Conservation (phyloP, 92 coral and sea anemone species). For the Paragorgia papillata region DNA sequence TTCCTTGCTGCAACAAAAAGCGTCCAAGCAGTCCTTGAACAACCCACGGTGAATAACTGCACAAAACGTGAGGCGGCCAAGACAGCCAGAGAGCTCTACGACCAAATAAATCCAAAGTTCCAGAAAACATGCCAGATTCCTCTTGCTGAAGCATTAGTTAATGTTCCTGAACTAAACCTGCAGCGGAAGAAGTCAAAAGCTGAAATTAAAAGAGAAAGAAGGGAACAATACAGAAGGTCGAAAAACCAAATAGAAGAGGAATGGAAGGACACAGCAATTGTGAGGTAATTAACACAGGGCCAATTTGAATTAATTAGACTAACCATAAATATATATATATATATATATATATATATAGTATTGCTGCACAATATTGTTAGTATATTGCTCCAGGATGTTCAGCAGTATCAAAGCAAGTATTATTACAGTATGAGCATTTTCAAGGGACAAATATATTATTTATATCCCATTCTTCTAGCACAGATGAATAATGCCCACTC, state of each 20-base stretch:
- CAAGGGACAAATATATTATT: no score
- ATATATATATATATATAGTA: no score
- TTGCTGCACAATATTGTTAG: no score
- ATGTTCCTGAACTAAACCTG: constrained; percentile 30
- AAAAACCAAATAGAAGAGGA: constrained; percentile 32
- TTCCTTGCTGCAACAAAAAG: background rate
- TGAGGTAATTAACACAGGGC: background rate
- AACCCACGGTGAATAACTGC: background rate
- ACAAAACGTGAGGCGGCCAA: constrained; percentile 1
- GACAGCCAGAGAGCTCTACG: constrained; percentile 19
- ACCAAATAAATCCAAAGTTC: constrained; percentile 33
- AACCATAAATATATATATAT: no score
- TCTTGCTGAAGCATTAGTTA: constrained; percentile 36
- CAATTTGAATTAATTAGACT: no score
- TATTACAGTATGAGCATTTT: no score
- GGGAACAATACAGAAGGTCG: constrained; percentile 28
- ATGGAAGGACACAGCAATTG: constrained; percentile 39
- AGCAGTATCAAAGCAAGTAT: no score
- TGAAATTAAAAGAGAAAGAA: constrained; percentile 20
- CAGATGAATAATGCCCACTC: no score
- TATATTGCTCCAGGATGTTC: no score
- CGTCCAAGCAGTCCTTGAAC: background rate
- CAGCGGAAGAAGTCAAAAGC: constrained; percentile 1
- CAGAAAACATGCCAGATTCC: constrained; percentile 23
- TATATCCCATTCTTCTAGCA: no score